Evolutionary conservation across 2,797 vertebrate genomes (phyloP), one percentile per base, ranked within the genome.

Genomic region (Aphelocoma californica): DNA sequence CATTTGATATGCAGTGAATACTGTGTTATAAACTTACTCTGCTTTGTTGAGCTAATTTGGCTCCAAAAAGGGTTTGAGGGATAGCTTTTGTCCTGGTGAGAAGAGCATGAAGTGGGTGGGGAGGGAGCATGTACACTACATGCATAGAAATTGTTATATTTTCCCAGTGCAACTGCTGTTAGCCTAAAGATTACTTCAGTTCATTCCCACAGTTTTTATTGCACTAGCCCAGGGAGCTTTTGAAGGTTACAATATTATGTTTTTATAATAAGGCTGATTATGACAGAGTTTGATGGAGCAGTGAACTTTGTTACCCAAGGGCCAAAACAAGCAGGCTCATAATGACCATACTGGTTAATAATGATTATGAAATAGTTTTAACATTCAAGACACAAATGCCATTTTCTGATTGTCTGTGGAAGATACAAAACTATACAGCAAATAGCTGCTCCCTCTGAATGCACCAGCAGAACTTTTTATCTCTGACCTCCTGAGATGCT

Each of bases 221-320:
- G 77, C 65, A 64, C 51, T 80, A 95, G 93, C 78, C 84, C 70
- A 92, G 89, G 87, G 95, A 96, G 75, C 57, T 91, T 97, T 96
- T 94, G 95, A 97, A 96, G 83, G 96, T 96, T 94, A 75, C 70
- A 95, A 53, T 92, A 92, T 94, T 96, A 96, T 95, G 87, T 84
- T 97, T 97, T 96, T 86, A 85, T 93, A 97, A 97, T 86, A 95
- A 82, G 64, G 89, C 81, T 97, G 89, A 93, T 93, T 93, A 96
- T 96, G 93, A 88, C 67, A 87, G 58, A 92, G 75, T 74, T 93
- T 91, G 90, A 88, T 70, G 81, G 70, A 97, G 75, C 71, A 94
- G 83, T 90, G 85, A 96, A 86, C 85, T 92, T 86, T 73, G 73
- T 45, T 86, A 97, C 95, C 96, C 40, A 17, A 91, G 85, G 95